A percentile compares a stretch with the other conserved stretches of the same genome.
Conservation (phyloP, 2,113 vertebrate species). For the Tachysurus fulvidraco region DNA sequence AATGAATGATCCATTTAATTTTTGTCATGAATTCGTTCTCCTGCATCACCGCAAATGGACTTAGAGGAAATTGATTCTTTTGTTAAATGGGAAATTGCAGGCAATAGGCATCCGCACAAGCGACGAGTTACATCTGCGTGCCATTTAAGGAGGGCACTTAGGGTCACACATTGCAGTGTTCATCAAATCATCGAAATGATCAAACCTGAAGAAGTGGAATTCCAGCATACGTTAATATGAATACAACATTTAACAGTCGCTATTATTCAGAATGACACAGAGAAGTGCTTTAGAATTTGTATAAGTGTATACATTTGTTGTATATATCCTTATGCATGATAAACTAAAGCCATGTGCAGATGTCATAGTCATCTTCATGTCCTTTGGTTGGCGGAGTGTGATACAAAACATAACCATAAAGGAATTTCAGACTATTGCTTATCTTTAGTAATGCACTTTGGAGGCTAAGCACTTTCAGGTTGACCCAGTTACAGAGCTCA, state of each 20-base stretch:
- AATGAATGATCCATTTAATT: neutral
- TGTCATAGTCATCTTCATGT: neutral
- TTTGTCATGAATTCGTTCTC: neutral
- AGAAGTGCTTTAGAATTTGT: neutral
- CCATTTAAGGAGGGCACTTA: neutral
- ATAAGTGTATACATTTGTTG: neutral
- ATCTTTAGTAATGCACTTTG: neutral
- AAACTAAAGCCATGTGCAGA: neutral
- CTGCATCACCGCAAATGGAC: constrained; percentile 7
- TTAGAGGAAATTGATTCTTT: neutral
- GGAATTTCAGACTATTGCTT: neutral
- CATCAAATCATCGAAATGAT: neutral
- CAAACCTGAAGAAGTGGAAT: neutral
- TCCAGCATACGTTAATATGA: neutral
- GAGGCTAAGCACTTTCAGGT: neutral
- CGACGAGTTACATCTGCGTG: neutral
- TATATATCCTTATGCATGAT: neutral
- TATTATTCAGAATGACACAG: neutral
- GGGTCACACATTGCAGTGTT: neutral
- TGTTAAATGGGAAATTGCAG: neutral
- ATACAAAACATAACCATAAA: neutral
- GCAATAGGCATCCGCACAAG: neutral
- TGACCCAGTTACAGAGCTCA: neutral
- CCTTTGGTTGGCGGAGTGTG: too few species aligned
- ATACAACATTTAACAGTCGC: neutral